phyloP scores from a whole-genome alignment of 2,113 vertebrate genomes.

The Toxotes chatareus region DNA sequence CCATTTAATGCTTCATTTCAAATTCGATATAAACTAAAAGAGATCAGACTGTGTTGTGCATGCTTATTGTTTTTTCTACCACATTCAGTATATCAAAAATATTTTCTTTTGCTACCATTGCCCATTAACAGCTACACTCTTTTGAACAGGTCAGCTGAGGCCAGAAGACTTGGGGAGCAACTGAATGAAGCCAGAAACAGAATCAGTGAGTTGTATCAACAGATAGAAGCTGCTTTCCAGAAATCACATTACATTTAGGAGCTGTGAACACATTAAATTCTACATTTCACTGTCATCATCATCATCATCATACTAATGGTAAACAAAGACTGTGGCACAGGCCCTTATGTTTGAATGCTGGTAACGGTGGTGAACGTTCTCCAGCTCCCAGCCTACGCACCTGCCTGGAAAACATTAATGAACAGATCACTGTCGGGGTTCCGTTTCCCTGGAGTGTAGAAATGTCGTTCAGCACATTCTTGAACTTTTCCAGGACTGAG shows the following conservation, averaged over 20 bases:
- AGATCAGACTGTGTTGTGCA: not conserved
- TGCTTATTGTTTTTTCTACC: not conserved
- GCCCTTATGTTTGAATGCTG: not conserved
- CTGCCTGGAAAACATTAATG: constrained; percentile 43
- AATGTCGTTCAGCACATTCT: constrained; percentile 77
- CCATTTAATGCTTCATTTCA: not conserved
- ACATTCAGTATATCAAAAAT: not conserved
- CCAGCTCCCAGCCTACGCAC: constrained; percentile 19
- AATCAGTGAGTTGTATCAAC: constrained; percentile 89
- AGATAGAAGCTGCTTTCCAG: constrained; percentile 5
- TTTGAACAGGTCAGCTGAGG: constrained; percentile 89
- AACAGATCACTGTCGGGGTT: constrained; percentile 48
- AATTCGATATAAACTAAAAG: not conserved
- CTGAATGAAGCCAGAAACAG: constrained; percentile 86
- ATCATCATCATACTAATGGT: constrained; percentile 31
- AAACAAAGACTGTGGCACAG: constrained; percentile 13
- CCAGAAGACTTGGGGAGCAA: constrained; percentile 88
- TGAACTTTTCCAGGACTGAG: constrained; percentile 52
- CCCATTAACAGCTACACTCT: constrained; percentile 22
- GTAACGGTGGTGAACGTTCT: constrained; percentile 5
- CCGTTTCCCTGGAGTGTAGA: constrained; percentile 44
- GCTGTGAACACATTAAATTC: constrained; percentile 36
- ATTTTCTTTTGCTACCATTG: not conserved
- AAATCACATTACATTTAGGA: constrained; percentile 28
- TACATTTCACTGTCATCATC: constrained; percentile 12